Conservation (phyloP, 2,113 vertebrate genomes). For the Colaptes auratus region DNA sequence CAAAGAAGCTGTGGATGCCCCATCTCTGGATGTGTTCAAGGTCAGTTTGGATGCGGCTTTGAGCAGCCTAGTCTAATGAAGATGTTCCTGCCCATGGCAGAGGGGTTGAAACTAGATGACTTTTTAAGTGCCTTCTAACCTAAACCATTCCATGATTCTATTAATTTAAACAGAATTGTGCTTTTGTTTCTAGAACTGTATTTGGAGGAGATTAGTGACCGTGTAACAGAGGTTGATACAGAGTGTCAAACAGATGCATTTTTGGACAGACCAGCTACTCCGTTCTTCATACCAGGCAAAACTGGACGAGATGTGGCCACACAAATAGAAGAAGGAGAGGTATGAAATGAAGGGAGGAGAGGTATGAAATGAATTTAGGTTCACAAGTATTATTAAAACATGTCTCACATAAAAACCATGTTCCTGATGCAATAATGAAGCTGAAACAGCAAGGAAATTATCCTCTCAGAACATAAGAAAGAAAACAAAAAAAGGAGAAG, state of each 20-base stretch:
- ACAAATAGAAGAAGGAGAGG: conserved; percentile 93
- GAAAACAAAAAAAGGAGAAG: background rate
- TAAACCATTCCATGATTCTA: too few relatives aligned
- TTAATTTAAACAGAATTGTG: background rate
- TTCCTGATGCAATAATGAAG: background rate
- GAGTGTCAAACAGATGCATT: conserved; percentile 94
- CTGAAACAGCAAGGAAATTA: background rate
- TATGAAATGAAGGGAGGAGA: conserved; percentile 84
- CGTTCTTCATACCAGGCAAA: conserved; percentile 92
- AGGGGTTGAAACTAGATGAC: too few relatives aligned
- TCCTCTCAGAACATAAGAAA: background rate
- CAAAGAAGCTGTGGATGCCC: too few relatives aligned
- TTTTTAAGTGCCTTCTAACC: too few relatives aligned
- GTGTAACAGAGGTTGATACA: conserved; percentile 73
- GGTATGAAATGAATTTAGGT: conserved; percentile 71
- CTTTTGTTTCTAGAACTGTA: conserved; percentile 83
- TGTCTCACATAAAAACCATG: background rate
- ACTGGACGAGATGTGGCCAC: conserved; percentile 87
- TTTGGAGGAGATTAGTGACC: conserved; percentile 89
- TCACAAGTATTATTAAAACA: background rate
- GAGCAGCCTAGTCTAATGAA: too few relatives aligned
- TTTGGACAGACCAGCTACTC: conserved; percentile 88
- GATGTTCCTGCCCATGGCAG: too few relatives aligned
- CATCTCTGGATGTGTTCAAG: too few relatives aligned
- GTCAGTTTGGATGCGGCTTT: too few relatives aligned